Conservation (phyloP, 1,140 invertebrate species). For the Idris sp. region DNA sequence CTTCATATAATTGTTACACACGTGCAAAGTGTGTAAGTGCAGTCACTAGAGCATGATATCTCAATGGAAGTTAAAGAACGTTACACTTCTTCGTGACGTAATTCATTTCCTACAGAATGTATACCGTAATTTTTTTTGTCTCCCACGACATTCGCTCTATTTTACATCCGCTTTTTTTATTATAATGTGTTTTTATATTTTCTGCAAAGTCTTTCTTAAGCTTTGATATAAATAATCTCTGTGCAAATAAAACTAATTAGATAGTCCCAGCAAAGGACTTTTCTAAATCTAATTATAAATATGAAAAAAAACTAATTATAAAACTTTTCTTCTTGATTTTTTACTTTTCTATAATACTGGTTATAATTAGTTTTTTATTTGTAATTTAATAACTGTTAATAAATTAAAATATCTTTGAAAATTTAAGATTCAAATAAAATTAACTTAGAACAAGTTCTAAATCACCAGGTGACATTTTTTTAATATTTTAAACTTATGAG, state of each 20-base stretch:
- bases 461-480: no score
- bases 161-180: not conserved
- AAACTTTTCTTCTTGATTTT: constrained; percentile 1
- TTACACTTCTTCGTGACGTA: constrained; percentile 33
- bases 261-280: not conserved
- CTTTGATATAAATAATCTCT: constrained; percentile 11
- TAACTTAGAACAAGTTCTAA: no score
- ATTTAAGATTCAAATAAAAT: no score
- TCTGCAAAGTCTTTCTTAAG: not conserved
- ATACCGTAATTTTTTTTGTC: constrained; percentile 6
- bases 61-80: constrained; percentile 31
- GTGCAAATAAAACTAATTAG: constrained; percentile 2
- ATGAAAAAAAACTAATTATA: no score
- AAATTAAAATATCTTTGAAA: constrained; percentile 22
- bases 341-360: not conserved
- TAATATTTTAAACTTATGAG: no score
- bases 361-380: constrained; percentile 24
- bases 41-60: constrained; percentile 19
- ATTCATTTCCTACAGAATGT: constrained; percentile 27
- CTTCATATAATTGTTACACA: constrained; percentile 8
- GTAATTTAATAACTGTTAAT: constrained; percentile 28
- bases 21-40: constrained; percentile 21
- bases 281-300: no score
- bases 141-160: not conserved
- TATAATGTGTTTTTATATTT: no score